phyloP scores from a whole-genome alignment of 2,888 invertebrate species.

The Syrista parreyssii region DNA sequence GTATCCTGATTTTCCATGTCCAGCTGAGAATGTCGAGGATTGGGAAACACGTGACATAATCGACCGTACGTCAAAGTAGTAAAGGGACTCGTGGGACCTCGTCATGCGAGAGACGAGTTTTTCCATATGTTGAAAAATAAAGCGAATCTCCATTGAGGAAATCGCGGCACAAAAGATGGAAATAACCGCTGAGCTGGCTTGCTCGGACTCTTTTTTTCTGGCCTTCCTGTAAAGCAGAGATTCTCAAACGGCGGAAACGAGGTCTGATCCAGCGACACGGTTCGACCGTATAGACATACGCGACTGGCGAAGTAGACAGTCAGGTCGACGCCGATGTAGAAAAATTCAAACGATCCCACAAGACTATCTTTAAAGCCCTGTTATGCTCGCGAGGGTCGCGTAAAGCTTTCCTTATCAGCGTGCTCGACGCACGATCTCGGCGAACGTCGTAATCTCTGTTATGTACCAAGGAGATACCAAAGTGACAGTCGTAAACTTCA shows the following conservation, averaged over 20 bases:
- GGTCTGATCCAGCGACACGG: not conserved
- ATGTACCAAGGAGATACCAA: not conserved
- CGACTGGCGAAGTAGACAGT: not conserved
- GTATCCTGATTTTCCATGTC: not conserved
- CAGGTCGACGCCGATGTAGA: not conserved
- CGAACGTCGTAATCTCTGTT: not conserved
- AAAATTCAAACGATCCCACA: not conserved
- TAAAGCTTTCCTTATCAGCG: not conserved
- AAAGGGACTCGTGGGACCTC: too few species aligned
- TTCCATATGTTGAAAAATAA: not conserved
- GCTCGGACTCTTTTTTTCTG: not conserved
- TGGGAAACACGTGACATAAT: not conserved
- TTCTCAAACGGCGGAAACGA: not conserved
- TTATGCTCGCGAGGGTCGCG: not conserved
- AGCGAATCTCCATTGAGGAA: not conserved
- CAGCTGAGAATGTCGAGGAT: not conserved
- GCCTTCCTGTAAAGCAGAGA: constrained; percentile 4
- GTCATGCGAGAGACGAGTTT: not conserved
- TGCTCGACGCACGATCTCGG: not conserved
- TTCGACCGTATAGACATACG: not conserved
- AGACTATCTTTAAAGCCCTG: not conserved
- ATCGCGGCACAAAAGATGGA: not conserved
- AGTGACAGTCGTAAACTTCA: not conserved
- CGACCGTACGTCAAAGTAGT: not conserved
- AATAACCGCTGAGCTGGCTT: not conserved